Conservation (phyloP, 2,797 vertebrate species). For the Melanotaenia trifasciata region DNA sequence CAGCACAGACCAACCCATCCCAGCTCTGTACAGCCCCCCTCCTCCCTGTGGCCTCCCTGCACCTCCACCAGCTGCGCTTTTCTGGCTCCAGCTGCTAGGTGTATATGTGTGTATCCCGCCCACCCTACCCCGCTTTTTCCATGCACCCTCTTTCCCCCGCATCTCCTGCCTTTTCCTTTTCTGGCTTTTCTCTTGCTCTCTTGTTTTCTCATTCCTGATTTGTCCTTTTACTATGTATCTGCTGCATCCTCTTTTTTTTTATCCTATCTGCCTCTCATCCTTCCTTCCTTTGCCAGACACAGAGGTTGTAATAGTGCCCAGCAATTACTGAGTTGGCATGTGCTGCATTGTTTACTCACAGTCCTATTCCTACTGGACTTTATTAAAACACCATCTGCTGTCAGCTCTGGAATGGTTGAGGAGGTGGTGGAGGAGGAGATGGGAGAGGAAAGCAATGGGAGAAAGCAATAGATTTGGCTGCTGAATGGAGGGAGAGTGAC, state of each 20-base stretch:
- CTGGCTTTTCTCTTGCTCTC: conserved; percentile 52
- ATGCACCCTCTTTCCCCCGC: conserved; percentile 36
- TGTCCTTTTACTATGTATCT: conserved; percentile 61
- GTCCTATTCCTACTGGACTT: conserved; percentile 99
- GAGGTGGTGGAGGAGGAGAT: conserved; percentile 76
- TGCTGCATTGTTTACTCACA: conserved; percentile 98
- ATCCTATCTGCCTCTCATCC: conserved; percentile 82
- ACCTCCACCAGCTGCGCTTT: conserved; percentile 92
- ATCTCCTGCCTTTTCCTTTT: conserved; percentile 51
- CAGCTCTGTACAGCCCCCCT: conserved; percentile 60
- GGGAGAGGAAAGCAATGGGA: conserved; percentile 66
- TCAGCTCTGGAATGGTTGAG: conserved; percentile 89
- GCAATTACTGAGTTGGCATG: conserved; percentile 99
- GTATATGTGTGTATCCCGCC: conserved; percentile 61
- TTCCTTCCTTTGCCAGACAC: conserved; percentile 89
- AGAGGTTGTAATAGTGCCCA: conserved; percentile 96
- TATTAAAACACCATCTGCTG: conserved; percentile 99
- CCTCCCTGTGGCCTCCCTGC: conserved; percentile 85
- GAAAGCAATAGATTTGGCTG: conserved; percentile 73
- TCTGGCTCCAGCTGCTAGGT: conserved; percentile 90
- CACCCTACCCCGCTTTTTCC: conserved; percentile 14
- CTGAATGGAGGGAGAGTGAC: conserved; percentile 63
- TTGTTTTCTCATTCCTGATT: conserved; percentile 64
- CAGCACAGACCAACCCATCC: conserved; percentile 61
- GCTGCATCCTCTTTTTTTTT: conserved; percentile 67